Base-by-base conservation (phyloP, 2,888 invertebrate species). In the Pristionchus maxplancki region DNA sequence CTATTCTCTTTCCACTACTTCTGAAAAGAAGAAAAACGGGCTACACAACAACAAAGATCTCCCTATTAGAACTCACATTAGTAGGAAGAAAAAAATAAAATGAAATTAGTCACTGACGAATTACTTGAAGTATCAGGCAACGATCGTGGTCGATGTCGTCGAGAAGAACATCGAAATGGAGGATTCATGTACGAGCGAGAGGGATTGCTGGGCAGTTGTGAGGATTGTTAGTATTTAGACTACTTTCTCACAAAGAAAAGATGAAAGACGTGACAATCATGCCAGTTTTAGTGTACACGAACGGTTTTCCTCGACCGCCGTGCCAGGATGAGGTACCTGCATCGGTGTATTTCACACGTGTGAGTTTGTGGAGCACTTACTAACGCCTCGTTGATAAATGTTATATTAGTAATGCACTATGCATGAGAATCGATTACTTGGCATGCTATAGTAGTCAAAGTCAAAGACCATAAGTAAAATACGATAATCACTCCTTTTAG, bases 401-500 rank as follows among this genome's bases (percentile, higher is more conserved):
- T n/a, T n/a, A n/a, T n/a, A n/a, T n/a, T n/a, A n/a, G n/a, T n/a
- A n/a, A n/a, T n/a, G n/a, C n/a, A n/a, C n/a, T n/a, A n/a, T n/a
- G n/a, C n/a, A n/a, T n/a, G n/a, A n/a, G n/a, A n/a, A n/a, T n/a
- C n/a, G n/a, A n/a, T n/a, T n/a, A n/a, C n/a, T n/a, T n/a, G n/a
- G n/a, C n/a, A n/a, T n/a, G n/a, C n/a, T n/a, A n/a, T n/a, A n/a
- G n/a, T n/a, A n/a, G n/a, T n/a, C n/a, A n/a, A n/a, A n/a, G n/a
- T n/a, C n/a, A n/a, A n/a, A n/a, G n/a, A n/a, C n/a, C 15, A 48
- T 28, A 40, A 31, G 24, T n/a, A 78, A 40, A 31, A 37, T 24
- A 28, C 31, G n/a, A 83, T 31, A 31, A 83, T 83, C 13, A 37
- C 9, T 84, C 15, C 13, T 34, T 84, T 89, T 87, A 91, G 91